Base-by-base conservation (phyloP, 2,113 vertebrate genomes). In the Seriola quinqueradiata region DNA sequence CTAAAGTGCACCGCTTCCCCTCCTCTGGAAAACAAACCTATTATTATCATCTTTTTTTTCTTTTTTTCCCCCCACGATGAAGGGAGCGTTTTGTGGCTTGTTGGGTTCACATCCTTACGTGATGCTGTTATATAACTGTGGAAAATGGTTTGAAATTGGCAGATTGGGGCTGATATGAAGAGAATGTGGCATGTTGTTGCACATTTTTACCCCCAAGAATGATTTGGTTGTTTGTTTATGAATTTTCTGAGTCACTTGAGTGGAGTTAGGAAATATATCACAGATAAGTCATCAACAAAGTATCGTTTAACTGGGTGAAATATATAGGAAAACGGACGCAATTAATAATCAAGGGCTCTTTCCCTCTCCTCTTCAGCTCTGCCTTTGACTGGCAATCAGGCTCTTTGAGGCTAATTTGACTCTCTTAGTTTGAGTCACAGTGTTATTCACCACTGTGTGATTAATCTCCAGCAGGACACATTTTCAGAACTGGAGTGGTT, bases 1-100 rank as follows among this genome's bases (percentile, higher is more conserved):
- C 82, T 87, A 88, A 81, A 92, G 90, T 66, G 72, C 87, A 78
- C 87, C 81, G 44, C 87, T 90, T 90, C 85, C 72, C 88, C 86
- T 87, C 80, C 89, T 84, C 86, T 90, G 88, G 89, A 90, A 93
- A 93, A 93, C 90, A 93, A 85, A 79, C 81, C 93, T 80, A 93
- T 93, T 93, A 94, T 93, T 82, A 88, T 91, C 74, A 84, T 85
- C 28, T 58, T 28, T 28, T 28, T 2, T 28, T 28, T 28, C 3
- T 59, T 74, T 70, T 44, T 12, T 16, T 1, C 14, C 11, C 9
- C 32, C 19, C 5, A 25, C 2, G 17, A 66, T 61, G 44, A 79
- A 32, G 63, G 58, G 36, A 65, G 57, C 74, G 58, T 80, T 89
- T 73, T 75, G 66, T 70, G 81, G 77, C 50, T 75, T 79, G 79